Evolutionary conservation across 2,888 invertebrate genomes (phyloP).

Genomic region (Criorhina ranunculi): DNA sequence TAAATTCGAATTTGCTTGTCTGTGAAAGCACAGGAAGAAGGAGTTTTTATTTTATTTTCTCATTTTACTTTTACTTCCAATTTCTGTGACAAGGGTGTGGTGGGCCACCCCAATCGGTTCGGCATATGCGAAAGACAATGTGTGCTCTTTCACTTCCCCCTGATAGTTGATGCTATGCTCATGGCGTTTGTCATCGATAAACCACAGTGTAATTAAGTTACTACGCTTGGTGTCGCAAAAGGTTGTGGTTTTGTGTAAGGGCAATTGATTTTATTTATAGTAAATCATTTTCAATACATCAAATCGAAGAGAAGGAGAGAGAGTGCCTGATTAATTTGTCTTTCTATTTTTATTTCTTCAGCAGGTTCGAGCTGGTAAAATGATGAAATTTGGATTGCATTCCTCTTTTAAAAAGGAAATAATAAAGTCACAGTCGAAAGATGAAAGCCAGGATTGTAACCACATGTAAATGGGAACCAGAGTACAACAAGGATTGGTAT

Average conservation of each 20-base stretch:
- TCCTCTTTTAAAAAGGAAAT: no score
- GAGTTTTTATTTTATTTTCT: slow-evolving; percentile 17
- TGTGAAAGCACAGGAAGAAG: background rate
- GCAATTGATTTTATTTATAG: background rate
- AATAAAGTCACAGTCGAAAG: no score
- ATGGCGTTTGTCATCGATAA: slow-evolving; percentile 10
- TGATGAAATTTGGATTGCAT: no score
- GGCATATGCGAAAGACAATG: background rate
- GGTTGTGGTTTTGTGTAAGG: background rate
- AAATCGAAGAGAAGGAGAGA: background rate
- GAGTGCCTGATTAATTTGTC: background rate
- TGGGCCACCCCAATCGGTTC: background rate
- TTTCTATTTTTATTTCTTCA: no score
- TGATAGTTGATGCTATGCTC: slow-evolving; percentile 23
- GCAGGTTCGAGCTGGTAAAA: no score
- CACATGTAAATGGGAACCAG: no score
- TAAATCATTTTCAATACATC: background rate
- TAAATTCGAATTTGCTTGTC: slow-evolving; percentile 39
- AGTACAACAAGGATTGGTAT: no score
- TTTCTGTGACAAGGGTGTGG: background rate
- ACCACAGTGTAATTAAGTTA: slow-evolving; percentile 19
- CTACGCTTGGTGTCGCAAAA: background rate
- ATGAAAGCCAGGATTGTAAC: no score
- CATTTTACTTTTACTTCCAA: background rate
- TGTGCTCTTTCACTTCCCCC: background rate